Conservation (phyloP, 1,140 invertebrate species). For the Zaprionus davidi region DNA sequence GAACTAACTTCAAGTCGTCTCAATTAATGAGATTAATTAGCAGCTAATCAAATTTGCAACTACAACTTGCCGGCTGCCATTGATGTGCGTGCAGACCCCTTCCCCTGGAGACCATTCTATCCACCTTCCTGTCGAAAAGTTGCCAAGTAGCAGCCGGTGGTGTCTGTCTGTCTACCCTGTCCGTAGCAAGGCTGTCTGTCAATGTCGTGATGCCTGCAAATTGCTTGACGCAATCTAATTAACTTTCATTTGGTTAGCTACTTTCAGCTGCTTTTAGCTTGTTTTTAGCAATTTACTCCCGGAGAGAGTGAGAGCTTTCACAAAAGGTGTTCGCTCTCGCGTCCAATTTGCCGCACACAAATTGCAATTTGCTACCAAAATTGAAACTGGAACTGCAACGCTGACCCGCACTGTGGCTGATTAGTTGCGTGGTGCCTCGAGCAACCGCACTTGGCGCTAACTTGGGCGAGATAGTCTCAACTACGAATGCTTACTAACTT, state of each 20-base stretch:
- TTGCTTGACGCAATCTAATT: constrained; percentile 77
- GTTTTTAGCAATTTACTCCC: constrained; percentile 26
- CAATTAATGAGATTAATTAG: constrained; percentile 82
- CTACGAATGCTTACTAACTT: constrained; percentile 63
- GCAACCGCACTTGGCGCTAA: constrained; percentile 20
- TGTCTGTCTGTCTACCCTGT: constrained; percentile 21
- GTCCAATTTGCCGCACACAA: constrained; percentile 45
- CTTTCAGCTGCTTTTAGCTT: constrained; percentile 73
- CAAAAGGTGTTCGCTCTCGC: constrained; percentile 13
- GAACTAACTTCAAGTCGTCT: constrained; percentile 49
- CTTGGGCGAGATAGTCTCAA: constrained; percentile 17
- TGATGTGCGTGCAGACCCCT: constrained; percentile 27
- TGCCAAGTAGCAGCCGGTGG: constrained; percentile 15
- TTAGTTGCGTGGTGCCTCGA: constrained; percentile 39
- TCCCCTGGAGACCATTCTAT: neutral
- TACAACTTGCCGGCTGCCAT: constrained; percentile 48
- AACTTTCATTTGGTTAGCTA: constrained; percentile 71
- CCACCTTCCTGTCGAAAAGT: constrained; percentile 38
- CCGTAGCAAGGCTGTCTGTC: constrained; percentile 30
- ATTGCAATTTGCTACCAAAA: constrained; percentile 50
- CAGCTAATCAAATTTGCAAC: constrained; percentile 77
- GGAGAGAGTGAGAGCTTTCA: neutral
- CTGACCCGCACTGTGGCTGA: constrained; percentile 32
- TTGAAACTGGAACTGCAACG: constrained; percentile 15
- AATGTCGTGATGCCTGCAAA: constrained; percentile 62